Conservation (phyloP, 2,113 vertebrate species). For the Phaethon lepturus region DNA sequence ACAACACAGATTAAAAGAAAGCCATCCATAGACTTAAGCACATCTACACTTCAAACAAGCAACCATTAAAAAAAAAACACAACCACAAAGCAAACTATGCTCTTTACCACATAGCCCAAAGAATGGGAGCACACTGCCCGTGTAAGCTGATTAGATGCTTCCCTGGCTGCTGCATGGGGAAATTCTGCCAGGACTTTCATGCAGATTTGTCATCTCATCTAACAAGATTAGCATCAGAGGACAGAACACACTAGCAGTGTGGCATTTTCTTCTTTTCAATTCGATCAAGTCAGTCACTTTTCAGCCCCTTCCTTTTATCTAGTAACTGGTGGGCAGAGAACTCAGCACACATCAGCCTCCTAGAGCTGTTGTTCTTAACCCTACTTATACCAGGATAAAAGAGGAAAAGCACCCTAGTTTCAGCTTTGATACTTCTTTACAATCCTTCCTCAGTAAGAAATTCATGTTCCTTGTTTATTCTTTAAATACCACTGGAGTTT, state of each 20-base stretch:
- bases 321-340: background rate
- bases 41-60: background rate
- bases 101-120: background rate
- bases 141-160: background rate
- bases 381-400: background rate
- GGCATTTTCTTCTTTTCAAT: background rate
- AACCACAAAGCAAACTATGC: background rate
- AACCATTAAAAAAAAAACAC: background rate
- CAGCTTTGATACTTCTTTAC: background rate
- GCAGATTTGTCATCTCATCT: background rate
- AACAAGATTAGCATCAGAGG: constrained; percentile 1
- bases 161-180: background rate
- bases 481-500: background rate
- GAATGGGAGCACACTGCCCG: background rate
- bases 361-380: background rate
- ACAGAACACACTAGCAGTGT: background rate
- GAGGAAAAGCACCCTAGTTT: background rate
- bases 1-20: background rate
- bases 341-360: background rate
- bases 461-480: background rate
- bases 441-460: background rate
- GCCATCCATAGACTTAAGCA: background rate
- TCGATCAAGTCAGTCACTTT: background rate
- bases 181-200: background rate
- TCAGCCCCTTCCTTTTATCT: background rate